Evolutionary conservation across 2,797 vertebrate species (phyloP), one percentile per base, ranked within the genome.

Genomic region (Australoheros facetus): DNA sequence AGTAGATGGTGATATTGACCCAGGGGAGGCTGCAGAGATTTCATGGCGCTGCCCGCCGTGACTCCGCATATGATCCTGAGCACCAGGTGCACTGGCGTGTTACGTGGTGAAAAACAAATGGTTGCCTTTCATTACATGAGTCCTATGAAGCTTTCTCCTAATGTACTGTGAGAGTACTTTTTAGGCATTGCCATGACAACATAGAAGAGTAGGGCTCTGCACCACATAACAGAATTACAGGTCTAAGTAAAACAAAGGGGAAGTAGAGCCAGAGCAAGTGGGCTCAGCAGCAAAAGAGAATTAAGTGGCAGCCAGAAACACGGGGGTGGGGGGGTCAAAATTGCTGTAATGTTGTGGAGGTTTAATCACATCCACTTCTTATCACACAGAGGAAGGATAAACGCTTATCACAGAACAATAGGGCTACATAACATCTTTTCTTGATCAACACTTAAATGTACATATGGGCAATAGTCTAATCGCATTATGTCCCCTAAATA

Each of bases 171-270:
- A 82, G 73, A 78, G 34, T 71, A 76, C 80, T 73, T 88, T 91
- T 91, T 86, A 72, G 39, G 81, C 80, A 92, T 93, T 87, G 84
- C 89, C 84, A 89, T 92, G 91, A 89, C 89, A 94, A 87, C 86
- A 53, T 54, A 75, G 71, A 77, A 73, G 72, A 86, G 62, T 21
- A 17, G 56, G 17, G 51, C 53, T 82, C 8, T 60, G 54, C 32
- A 42, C 8, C 60, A 45, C 26, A 39, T 62, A 83, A 83, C 23
- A 80, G 71, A 85, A 84, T 88, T 84, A 89, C n/a, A 28, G 30
- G 64, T 77, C 77, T 77, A 76, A 83, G 80, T 88, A 83, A 84
- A 79, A 71, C 66, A 60, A 48, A 69, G 71, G 34, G 72, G 17
- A 84, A 26, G 77, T 66, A 69, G 80, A 77, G 80, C 45, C 70